phyloP scores from a whole-genome alignment of 1,140 invertebrate genomes.

The Monochamus saltuarius region DNA sequence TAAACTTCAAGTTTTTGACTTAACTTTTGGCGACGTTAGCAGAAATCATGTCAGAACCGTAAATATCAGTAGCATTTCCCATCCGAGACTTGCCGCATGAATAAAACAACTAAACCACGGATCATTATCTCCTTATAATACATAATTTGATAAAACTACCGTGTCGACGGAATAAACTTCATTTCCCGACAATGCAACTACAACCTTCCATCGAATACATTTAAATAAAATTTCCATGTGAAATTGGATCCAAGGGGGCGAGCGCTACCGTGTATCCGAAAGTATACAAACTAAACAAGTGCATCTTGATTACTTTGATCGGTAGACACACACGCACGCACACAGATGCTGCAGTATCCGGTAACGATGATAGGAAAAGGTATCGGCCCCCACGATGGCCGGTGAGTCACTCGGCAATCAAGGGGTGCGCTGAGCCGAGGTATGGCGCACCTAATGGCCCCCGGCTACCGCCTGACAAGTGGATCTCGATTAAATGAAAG shows the following conservation, averaged over 20 bases:
- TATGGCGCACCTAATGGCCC: constrained; percentile 32
- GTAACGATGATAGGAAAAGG: constrained; percentile 51
- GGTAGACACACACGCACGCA: constrained; percentile 31
- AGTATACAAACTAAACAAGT: constrained; percentile 49
- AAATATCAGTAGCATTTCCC: too few relatives aligned
- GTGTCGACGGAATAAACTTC: too few relatives aligned
- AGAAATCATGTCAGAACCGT: too few relatives aligned
- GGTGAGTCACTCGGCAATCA: constrained; percentile 51
- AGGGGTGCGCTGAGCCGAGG: constrained; percentile 30
- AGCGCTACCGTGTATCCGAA: constrained; percentile 17
- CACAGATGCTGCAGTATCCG: constrained; percentile 51
- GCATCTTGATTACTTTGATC: constrained; percentile 53
- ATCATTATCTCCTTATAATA: too few relatives aligned
- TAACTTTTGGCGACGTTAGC: too few relatives aligned
- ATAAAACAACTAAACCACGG: too few relatives aligned
- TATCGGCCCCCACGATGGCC: constrained; percentile 41
- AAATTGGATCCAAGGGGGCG: constrained; percentile 8
- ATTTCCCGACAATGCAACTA: constrained; percentile 12
- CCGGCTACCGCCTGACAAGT: constrained; percentile 38
- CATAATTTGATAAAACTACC: too few relatives aligned
- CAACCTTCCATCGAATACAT: constrained; percentile 23
- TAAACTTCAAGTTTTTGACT: too few relatives aligned
- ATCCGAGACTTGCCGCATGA: too few relatives aligned
- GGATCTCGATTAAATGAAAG: constrained; percentile 40
- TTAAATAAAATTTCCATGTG: constrained; percentile 28